Conservation (phyloP, 1,140 invertebrate species). For the Mactra quadrangularis region DNA sequence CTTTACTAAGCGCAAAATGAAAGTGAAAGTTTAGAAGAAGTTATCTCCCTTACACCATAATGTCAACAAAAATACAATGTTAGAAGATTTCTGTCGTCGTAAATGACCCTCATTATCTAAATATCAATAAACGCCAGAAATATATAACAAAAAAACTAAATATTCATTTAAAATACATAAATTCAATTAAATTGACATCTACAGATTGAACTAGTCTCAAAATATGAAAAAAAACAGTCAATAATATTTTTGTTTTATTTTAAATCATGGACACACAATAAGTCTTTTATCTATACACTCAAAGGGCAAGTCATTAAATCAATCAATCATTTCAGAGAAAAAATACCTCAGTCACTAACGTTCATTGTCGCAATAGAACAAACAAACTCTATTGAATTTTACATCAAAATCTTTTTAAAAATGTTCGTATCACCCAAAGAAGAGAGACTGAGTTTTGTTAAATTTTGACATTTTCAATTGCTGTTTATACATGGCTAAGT, state of each 20-base stretch:
- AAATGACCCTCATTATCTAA: too few species aligned
- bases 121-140: too few species aligned
- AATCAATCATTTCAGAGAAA: conserved; percentile 11
- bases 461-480: conserved; percentile 58
- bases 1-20: too few species aligned
- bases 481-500: conserved; percentile 61
- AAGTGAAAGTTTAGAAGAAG: too few species aligned
- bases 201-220: too few species aligned
- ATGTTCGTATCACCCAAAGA: conserved; percentile 6
- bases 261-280: background rate
- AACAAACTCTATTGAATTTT: conserved; percentile 13
- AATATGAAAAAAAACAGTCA: too few species aligned
- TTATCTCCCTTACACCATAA: too few species aligned
- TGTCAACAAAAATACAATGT: too few species aligned
- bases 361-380: background rate
- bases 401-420: conserved; percentile 34
- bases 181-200: too few species aligned
- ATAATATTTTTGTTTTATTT: background rate
- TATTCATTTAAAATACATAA: too few species aligned
- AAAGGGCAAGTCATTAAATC: conserved; percentile 14
- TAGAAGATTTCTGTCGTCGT: too few species aligned
- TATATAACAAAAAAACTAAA: too few species aligned
- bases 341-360: conserved; percentile 34
- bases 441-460: conserved; percentile 22
- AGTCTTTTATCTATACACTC: background rate